These are phyloP conservation scores for Molossus alvarezi DNA, from an alignment of 2,797 vertebrate species.

Conservation along the genomic window DNA sequence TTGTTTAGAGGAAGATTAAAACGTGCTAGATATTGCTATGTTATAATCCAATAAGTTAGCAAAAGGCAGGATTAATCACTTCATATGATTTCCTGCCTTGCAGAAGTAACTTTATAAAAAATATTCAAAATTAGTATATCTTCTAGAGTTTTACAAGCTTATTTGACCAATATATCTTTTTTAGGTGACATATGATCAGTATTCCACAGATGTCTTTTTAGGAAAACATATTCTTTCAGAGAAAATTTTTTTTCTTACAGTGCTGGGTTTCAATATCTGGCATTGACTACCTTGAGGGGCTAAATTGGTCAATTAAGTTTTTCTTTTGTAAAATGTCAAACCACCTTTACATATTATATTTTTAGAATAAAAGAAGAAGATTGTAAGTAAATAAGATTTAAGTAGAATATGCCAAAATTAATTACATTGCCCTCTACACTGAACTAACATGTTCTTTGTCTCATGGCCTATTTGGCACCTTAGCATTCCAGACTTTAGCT, in stretches of 20 bases:
- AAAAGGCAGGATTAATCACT: background rate
- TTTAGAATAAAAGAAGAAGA: background rate
- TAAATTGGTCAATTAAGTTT: background rate
- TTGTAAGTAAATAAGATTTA: background rate
- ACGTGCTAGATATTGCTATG: background rate
- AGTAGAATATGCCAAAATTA: slow-evolving; percentile 9
- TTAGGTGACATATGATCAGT: background rate
- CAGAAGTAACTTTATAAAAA: background rate
- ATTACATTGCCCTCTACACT: background rate
- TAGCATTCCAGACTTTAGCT: background rate
- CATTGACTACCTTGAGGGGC: background rate
- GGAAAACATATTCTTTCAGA: background rate
- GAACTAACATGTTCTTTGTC: background rate
- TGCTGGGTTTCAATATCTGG: background rate
- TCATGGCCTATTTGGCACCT: background rate
- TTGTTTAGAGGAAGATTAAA: background rate
- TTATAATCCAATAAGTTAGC: background rate
- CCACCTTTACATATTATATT: background rate
- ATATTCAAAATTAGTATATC: background rate
- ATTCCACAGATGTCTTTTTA: background rate
- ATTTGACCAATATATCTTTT: background rate
- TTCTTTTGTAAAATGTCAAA: background rate
- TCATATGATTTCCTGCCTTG: background rate
- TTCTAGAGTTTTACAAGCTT: background rate
- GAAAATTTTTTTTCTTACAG: background rate